Evolutionary conservation across 2,888 invertebrate species (phyloP).

Genomic region (Rhimphoctona megacephalus): DNA sequence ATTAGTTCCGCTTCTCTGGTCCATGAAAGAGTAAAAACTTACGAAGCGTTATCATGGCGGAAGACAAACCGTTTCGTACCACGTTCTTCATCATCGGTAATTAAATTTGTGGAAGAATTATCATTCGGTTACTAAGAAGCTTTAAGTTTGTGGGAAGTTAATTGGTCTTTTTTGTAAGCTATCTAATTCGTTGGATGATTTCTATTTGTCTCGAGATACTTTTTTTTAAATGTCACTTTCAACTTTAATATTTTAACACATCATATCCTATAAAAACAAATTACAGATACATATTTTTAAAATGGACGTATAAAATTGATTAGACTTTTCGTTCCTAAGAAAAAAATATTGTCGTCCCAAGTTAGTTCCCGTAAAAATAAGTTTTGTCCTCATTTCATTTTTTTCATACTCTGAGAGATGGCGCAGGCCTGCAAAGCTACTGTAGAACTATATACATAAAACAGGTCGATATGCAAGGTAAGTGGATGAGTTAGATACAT

Average conservation of each 20-base stretch:
- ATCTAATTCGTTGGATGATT: neutral
- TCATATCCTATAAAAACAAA: neutral
- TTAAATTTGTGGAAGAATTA: slow-evolving; percentile 24
- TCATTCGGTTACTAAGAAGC: slow-evolving; percentile 14
- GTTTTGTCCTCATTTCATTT: neutral
- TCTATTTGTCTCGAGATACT: neutral
- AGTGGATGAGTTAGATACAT: slow-evolving; percentile 30
- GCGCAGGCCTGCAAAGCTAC: neutral
- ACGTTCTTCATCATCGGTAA: slow-evolving; percentile 28
- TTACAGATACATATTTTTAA: neutral
- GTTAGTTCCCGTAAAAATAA: neutral
- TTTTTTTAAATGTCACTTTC: neutral
- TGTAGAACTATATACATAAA: neutral
- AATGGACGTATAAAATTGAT: neutral
- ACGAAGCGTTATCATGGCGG: neutral
- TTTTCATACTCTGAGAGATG: neutral
- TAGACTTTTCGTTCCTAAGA: neutral
- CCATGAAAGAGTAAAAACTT: neutral
- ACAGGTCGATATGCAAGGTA: slow-evolving; percentile 32
- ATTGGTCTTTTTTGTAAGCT: neutral
- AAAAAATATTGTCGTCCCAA: neutral
- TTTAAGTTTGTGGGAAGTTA: neutral
- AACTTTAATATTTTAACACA: neutral
- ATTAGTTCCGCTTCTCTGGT: slow-evolving; percentile 29
- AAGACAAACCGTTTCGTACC: slow-evolving; percentile 35